Evolutionary conservation across 2,797 vertebrate genomes (phyloP), one percentile per base, ranked within the genome.

Genomic region (Urophycis tenuis): DNA sequence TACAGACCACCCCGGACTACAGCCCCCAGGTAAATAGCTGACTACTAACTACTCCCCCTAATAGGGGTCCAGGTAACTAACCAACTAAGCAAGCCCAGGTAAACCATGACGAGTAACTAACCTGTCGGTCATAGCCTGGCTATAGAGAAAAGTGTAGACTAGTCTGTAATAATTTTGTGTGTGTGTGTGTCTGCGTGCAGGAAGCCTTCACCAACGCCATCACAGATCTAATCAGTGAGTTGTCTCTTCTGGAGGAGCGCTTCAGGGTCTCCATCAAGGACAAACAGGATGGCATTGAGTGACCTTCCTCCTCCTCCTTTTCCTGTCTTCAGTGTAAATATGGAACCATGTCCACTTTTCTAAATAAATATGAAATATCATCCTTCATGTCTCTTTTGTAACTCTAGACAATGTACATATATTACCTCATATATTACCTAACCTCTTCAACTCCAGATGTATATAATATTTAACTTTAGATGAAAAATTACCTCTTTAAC

Each of bases 181-280:
- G 10, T 67, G 60, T 67, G 60, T 64, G 60, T 67, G 39, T 60
- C 7, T 60, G 14, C 74, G 30, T 3, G 49, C 95, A 99, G 91
- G 97, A 99, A 70, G 97, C 97, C 0, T 99, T 99, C 77, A 98
- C 97, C 6, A 99, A 99, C 0, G 95, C 97, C 81, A 97, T 99
- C 91, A 99, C 97, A 0, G 97, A 99, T 71, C 89, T 99, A 67
- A 98, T 99, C 91, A 98, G 96, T 0, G 97, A 99, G 83, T 93
- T 99, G 10, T 99, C 97, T 1, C 93, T 99, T 34, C 87, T 99
- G 81, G 97, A 98, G 73, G 97, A 99, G 82, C 91, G 97, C 5
- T 99, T 99, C 90, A 91, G 95, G 89, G 97, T 98, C 12, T 87
- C 91, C 81, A 92, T 92, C 81, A 92, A 92, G 75, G 91, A 92